phyloP scores from a whole-genome alignment of 2,113 vertebrate genomes.

The Chaetura pelagica region DNA sequence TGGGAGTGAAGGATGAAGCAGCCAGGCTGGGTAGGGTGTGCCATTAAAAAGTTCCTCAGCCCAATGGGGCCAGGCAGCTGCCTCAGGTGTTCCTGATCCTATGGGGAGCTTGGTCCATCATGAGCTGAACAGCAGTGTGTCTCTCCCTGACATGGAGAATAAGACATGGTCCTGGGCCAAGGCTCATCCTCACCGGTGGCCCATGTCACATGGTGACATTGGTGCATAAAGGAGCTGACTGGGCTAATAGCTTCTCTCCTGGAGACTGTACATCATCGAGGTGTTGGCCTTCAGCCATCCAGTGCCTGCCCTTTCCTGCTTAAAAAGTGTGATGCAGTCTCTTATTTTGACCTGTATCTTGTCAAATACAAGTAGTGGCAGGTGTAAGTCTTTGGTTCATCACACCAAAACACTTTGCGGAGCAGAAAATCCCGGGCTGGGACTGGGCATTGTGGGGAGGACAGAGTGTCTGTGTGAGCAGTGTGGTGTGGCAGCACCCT shows the following conservation, averaged over 20 bases:
- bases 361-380: not conserved
- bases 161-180: too few species aligned
- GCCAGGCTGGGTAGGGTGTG: not conserved
- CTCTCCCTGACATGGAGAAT: not conserved
- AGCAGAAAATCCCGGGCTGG: not conserved
- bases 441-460: too few species aligned
- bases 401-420: accelerated
- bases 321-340: not conserved
- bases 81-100: not conserved
- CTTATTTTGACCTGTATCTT: not conserved
- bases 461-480: accelerated
- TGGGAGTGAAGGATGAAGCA: not conserved
- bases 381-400: not conserved
- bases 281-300: not conserved
- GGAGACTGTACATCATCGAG: accelerated
- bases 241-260: not conserved
- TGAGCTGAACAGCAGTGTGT: not conserved
- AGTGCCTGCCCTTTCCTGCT: not conserved
- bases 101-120: not conserved
- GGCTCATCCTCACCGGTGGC: not conserved
- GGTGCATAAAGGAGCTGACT: not conserved
- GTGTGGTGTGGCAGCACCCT: too few species aligned
- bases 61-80: not conserved
- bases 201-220: not conserved
- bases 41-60: too few species aligned